Percentiles rank a stretch among this genome's conserved stretches.
These are phyloP conservation scores for Eulemur mongoz DNA, from an alignment of 2,797 vertebrate genomes.

Conservation along the genomic window DNA sequence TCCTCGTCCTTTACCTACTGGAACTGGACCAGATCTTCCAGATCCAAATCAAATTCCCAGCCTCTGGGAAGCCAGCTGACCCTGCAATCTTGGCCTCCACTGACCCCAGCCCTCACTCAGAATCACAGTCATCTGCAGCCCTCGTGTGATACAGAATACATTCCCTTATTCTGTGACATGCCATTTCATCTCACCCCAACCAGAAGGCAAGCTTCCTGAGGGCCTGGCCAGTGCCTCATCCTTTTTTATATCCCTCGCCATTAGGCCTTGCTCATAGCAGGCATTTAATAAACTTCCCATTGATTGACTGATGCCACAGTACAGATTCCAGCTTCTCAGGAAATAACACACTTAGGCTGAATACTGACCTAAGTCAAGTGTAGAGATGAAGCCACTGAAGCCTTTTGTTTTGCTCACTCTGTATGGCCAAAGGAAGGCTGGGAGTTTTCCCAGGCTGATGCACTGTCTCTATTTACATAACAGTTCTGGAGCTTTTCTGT, in stretches of 20 bases:
- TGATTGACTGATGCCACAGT: background rate
- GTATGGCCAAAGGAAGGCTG: background rate
- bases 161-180: background rate
- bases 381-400: background rate
- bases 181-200: background rate
- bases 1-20: constrained; percentile 22
- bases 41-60: constrained; percentile 44
- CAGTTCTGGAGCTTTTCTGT: background rate
- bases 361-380: background rate
- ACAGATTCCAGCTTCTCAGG: constrained; percentile 7
- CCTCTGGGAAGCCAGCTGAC: background rate
- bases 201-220: background rate
- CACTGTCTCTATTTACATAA: background rate
- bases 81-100: background rate
- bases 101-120: background rate
- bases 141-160: background rate
- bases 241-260: background rate
- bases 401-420: background rate
- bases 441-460: background rate
- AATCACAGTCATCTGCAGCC: background rate
- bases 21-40: background rate
- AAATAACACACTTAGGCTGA: background rate
- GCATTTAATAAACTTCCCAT: background rate
- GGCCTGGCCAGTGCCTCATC: background rate
- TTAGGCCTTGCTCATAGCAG: background rate